Conservation (phyloP, 2,113 vertebrate species). For the Corapipo altera region DNA sequence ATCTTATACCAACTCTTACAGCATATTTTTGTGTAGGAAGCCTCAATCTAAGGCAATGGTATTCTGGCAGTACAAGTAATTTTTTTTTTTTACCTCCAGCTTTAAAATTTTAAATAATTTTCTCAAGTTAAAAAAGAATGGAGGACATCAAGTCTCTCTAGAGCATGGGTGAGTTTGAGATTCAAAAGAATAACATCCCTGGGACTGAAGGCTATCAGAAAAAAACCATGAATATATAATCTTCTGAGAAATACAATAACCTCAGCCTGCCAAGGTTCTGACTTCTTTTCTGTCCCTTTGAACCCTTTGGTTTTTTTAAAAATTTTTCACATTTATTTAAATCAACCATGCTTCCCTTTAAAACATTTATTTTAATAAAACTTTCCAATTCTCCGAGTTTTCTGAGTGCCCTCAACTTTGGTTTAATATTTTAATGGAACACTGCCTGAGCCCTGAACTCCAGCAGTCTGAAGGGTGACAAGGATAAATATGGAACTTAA, state of each 20-base stretch:
- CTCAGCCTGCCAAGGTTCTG: background rate
- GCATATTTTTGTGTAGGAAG: background rate
- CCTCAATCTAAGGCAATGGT: background rate
- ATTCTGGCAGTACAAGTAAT: background rate
- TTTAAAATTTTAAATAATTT: background rate
- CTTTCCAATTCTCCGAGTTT: background rate
- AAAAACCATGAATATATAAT: background rate
- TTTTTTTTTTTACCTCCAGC: background rate
- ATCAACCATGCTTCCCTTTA: background rate
- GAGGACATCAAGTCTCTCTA: background rate
- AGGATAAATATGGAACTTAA: conserved; percentile 46
- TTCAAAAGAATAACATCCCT: background rate
- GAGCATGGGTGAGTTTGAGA: background rate
- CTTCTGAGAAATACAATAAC: background rate
- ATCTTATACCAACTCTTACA: background rate
- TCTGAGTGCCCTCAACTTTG: background rate
- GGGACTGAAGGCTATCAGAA: background rate
- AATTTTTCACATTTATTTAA: background rate
- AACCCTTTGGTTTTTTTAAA: background rate
- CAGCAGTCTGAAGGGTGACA: background rate
- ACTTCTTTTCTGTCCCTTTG: background rate
- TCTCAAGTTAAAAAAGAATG: background rate
- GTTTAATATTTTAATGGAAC: background rate
- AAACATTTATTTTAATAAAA: background rate
- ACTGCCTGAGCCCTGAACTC: background rate